phyloP scores from a whole-genome alignment of 2,113 vertebrate genomes.

The Cromileptes altivelis region DNA sequence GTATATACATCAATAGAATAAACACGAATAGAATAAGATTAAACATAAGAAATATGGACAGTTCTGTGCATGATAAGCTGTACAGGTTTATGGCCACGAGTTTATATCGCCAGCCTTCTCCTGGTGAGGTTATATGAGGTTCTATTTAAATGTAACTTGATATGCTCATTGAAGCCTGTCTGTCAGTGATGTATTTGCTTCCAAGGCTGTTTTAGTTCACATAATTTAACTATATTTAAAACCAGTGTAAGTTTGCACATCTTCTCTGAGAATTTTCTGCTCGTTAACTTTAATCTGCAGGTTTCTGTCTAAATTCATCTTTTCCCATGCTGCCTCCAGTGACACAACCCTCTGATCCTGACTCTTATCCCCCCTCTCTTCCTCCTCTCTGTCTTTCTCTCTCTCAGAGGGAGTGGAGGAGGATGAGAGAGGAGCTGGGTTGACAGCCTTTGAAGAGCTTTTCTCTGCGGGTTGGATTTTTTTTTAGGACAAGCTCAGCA shows the following conservation, averaged over 20 bases:
- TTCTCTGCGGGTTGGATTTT: conserved; percentile 55
- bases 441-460: conserved; percentile 69
- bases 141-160: neutral
- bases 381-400: conserved; percentile 38
- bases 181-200: neutral
- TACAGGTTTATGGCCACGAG: too few species aligned
- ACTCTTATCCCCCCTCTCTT: conserved; percentile 23
- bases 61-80: too few species aligned
- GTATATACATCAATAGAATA: too few species aligned
- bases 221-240: neutral
- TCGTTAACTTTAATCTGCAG: conserved; percentile 30
- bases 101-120: neutral
- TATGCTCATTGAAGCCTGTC: neutral
- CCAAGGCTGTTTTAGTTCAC: neutral
- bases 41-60: too few species aligned
- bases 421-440: conserved; percentile 49
- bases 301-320: conserved; percentile 41
- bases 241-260: neutral
- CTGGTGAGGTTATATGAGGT: neutral
- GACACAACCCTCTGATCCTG: conserved; percentile 41
- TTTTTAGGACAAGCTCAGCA: conserved; percentile 54
- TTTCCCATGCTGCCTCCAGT: conserved; percentile 20
- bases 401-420: conserved; percentile 53
- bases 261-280: neutral
- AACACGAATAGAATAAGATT: too few species aligned